Conservation (phyloP, 1,140 invertebrate genomes). For the Heliconius nattereri region DNA sequence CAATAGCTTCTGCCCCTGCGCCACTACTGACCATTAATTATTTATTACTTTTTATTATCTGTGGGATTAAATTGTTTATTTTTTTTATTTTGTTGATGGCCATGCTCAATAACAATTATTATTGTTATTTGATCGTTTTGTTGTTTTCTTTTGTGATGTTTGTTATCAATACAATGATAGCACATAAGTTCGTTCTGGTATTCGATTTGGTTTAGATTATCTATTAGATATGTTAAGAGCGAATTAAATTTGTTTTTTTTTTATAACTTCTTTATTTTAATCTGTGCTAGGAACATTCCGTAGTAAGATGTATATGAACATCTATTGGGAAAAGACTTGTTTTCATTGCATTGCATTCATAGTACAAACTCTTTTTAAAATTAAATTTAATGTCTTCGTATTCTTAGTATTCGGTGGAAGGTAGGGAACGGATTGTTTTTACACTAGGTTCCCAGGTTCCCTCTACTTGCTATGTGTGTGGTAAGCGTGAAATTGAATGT, state of each 20-base stretch:
- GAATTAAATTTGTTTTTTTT: not conserved
- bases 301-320: too few species aligned
- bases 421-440: too few species aligned
- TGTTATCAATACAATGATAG: not conserved
- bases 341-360: too few species aligned
- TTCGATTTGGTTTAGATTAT: not conserved
- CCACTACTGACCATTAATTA: too few species aligned
- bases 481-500: not conserved
- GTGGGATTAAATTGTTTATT: not conserved
- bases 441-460: too few species aligned
- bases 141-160: not conserved
- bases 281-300: too few species aligned
- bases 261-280: not conserved
- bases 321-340: too few species aligned
- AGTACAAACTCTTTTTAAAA: too few species aligned
- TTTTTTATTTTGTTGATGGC: not conserved
- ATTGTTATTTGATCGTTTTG: constrained; percentile 4
- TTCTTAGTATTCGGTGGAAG: too few species aligned
- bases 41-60: not conserved
- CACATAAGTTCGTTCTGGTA: not conserved
- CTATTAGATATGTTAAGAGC: not conserved
- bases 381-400: too few species aligned
- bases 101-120: not conserved
- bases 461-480: too few species aligned
- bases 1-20: too few species aligned